A percentile compares a stretch with the other conserved stretches of the same genome.
These are phyloP conservation scores for Scartelaos histophorus DNA, from an alignment of 2,113 vertebrate genomes.

Conservation along the genomic window DNA sequence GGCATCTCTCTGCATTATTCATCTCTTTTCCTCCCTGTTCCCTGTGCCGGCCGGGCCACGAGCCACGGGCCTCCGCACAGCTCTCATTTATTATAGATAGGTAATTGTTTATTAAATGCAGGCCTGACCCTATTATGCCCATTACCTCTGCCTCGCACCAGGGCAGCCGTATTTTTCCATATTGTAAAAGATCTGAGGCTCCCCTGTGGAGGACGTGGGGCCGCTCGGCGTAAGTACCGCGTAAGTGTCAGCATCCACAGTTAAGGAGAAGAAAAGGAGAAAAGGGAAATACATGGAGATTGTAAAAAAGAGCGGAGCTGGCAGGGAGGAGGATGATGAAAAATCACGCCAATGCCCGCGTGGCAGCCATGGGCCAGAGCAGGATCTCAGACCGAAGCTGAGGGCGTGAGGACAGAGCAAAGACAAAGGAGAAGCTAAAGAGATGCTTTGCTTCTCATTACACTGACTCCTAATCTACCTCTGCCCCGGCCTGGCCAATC, in stretches of 20 bases:
- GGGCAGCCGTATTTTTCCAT: constrained; percentile 59
- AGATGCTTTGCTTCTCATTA: constrained; percentile 70
- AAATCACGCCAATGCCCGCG: constrained; percentile 61
- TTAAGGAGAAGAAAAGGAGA: constrained; percentile 18
- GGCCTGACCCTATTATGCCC: constrained; percentile 81
- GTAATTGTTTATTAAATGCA: constrained; percentile 87
- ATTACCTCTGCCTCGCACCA: constrained; percentile 64
- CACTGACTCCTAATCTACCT: constrained; percentile 73
- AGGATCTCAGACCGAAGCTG: constrained; percentile 49
- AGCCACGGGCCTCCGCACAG: constrained; percentile 66
- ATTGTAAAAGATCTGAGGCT: constrained; percentile 70
- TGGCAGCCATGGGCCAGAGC: constrained; percentile 60
- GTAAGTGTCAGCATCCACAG: constrained; percentile 36
- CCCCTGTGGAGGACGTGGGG: constrained; percentile 55
- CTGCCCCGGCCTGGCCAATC: constrained; percentile 71
- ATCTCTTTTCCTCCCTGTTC: constrained; percentile 56
- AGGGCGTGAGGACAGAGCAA: constrained; percentile 54
- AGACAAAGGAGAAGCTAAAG: constrained; percentile 68
- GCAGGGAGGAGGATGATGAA: constrained; percentile 56
- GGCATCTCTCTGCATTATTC: constrained; percentile 79
- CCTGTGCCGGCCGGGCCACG: constrained; percentile 59
- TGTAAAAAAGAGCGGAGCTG: constrained; percentile 27
- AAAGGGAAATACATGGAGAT: constrained; percentile 21
- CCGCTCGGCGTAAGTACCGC: constrained; percentile 36
- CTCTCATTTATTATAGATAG: constrained; percentile 82